Base-by-base conservation (phyloP, 2,113 vertebrate genomes). In the Ochotona curzoniae region DNA sequence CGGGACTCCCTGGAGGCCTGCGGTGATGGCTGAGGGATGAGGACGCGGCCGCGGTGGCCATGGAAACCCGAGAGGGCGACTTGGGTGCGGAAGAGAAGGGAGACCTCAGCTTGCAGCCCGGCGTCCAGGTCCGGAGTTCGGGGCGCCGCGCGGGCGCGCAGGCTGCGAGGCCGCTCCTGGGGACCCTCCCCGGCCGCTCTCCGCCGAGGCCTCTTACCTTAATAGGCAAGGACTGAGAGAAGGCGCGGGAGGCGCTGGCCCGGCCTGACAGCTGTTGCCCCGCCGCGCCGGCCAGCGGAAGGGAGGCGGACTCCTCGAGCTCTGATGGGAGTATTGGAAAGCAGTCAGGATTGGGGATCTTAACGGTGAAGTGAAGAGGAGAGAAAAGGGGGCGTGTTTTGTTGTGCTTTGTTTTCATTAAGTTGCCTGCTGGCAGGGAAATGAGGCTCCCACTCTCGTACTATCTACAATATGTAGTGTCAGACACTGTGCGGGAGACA, bases 191-290 rank as follows among this genome's bases (percentile, higher is more conserved):
- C 2, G 5, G 66, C 28, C 2, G 44, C 69, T 15, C 71, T 26
- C 51, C 86, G 49, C 61, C 1, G 49, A 61, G 63, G 60, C 47
- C 69, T 70, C 79, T 96, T 94, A 94, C 97, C 97, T 97, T 97
- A 96, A 96, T 94, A 96, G 97, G 95, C 94, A 66, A 96, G 94
- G 91, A 61, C 67, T 57, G 49, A 32, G 70, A 35, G 89, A 67
- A n/a, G 49, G 79, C 51, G n/a, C 28, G 13, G 81, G 61, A 35
- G 2, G 90, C 11, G 3, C 83, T 69, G 18, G 61, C 60, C 86
- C 64, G 4, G 85, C 74, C 20, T 7, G 63, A 32, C 25, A 57
- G 64, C 87, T 44, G 91, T 83, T 47, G 18, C 71, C n/a, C 81
- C 11, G 70, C 23, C 21, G 13, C 1, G 9, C 44, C 12, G 26